Evolutionary conservation across 2,888 invertebrate genomes (phyloP).

Genomic region (Spialia ferax): DNA sequence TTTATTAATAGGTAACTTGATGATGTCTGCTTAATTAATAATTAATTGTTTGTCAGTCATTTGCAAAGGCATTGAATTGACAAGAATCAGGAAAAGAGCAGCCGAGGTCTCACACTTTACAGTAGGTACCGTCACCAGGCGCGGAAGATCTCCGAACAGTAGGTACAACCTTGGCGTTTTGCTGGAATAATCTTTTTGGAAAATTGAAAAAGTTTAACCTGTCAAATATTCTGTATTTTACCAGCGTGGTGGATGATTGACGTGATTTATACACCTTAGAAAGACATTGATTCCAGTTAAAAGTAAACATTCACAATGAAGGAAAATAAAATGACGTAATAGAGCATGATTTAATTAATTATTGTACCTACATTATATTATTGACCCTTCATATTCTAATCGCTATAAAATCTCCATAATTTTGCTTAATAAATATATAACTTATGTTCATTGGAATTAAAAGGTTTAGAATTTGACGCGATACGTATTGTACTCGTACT

Average conservation of each 20-base stretch:
- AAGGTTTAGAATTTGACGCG: neutral
- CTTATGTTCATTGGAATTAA: too few relatives aligned
- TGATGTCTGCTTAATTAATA: neutral
- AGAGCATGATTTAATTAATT: too few relatives aligned
- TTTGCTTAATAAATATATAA: too few relatives aligned
- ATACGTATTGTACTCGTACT: neutral
- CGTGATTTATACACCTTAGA: neutral
- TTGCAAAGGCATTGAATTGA: constrained; percentile 73
- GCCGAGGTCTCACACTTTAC: constrained; percentile 63
- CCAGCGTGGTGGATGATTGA: neutral
- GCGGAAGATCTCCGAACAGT: constrained; percentile 70
- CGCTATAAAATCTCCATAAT: too few relatives aligned
- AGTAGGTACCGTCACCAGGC: constrained; percentile 63
- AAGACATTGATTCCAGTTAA: too few relatives aligned
- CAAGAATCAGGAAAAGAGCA: constrained; percentile 78
- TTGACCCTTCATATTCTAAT: too few relatives aligned
- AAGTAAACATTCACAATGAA: too few relatives aligned
- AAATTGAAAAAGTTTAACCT: neutral
- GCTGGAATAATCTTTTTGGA: constrained; percentile 29
- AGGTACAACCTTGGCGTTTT: constrained; percentile 49
- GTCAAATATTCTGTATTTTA: neutral
- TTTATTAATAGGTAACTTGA: too few relatives aligned
- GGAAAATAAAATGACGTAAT: too few relatives aligned
- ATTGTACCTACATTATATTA: too few relatives aligned
- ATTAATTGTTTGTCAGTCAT: constrained; percentile 42